Evolutionary conservation across 2,888 invertebrate species (phyloP).

Genomic region (Cephus sareptanus): DNA sequence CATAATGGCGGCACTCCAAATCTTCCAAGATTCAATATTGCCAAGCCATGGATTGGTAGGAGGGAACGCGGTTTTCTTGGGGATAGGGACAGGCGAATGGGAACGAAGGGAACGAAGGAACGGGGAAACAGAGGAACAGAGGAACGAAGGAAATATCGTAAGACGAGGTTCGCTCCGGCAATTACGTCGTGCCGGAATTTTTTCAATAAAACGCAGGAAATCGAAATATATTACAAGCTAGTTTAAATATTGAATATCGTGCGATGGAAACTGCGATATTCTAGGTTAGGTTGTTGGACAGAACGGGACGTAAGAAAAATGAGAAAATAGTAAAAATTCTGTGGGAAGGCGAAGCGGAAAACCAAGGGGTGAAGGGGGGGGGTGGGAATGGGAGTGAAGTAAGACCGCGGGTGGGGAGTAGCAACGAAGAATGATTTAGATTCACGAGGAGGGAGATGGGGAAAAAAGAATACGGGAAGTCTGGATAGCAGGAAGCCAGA

Average conservation of each 20-base stretch:
- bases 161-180: neutral
- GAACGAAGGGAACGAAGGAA: neutral
- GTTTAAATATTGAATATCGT: constrained; percentile 2
- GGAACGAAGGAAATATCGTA: neutral
- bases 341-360: constrained; percentile 1
- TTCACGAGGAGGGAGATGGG: neutral
- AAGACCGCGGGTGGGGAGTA: neutral
- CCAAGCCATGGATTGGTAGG: neutral
- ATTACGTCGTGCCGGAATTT: neutral
- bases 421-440: neutral
- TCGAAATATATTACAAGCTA: neutral
- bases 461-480: neutral
- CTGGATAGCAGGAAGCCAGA: neutral
- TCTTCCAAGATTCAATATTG: neutral
- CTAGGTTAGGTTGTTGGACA: neutral
- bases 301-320: neutral
- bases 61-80: neutral
- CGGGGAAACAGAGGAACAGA: neutral
- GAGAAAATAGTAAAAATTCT: neutral
- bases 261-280: neutral
- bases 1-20: neutral
- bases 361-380: neutral
- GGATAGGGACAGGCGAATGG: neutral
- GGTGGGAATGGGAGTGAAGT: neutral
- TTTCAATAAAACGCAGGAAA: constrained; percentile 4